Base-by-base conservation (phyloP, 2,797 vertebrate genomes). In the Pygocentrus nattereri region DNA sequence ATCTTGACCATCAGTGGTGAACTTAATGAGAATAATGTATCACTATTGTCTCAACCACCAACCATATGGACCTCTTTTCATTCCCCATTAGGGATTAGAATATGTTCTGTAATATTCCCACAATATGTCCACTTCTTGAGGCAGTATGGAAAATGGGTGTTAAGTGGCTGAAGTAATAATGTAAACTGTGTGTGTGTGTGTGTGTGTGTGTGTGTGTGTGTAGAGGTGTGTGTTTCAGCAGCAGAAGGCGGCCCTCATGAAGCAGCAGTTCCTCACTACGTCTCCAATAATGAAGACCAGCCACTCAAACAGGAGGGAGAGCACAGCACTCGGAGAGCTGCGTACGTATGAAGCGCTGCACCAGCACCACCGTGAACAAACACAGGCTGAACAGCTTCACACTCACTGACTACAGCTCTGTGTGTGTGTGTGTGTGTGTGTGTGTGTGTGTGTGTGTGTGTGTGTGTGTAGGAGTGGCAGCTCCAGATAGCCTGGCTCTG, bases 201-300 rank as follows among this genome's bases (percentile, higher is more conserved):
- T 67, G 19, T 75, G 64, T 82, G 30, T 41, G 50, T 78, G 74
- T 78, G 50, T 76, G 74, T 15, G 11, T 82, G 21, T 52, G 19
- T 78, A 95, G 94, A 91, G 92, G 19, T 68, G 30, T 12, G 90
- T 92, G 62, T 94, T 95, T 89, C 92, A 94, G 82, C 91, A 90
- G 69, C 91, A 92, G 84, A 93, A 85, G 81, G 92, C 89, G 1
- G 84, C 70, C 62, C 84, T 92, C 13, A 41, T 94, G 71, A 91
- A 92, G 88, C 89, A 92, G 52, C 91, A 92, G 74, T 93, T 92
- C 80, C 88, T 95, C 67, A 76, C 82, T 38, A 79, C 87, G 38
- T 93, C 91, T 0, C 89, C 89, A 4, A 79, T 85, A 12, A 74
- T 78, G 59, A 77, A 56, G 30, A 81, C 80, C 77, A 79, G 31